These are phyloP conservation scores for Psophia crepitans DNA, from an alignment of 2,113 vertebrate species.

Conservation along the genomic window DNA sequence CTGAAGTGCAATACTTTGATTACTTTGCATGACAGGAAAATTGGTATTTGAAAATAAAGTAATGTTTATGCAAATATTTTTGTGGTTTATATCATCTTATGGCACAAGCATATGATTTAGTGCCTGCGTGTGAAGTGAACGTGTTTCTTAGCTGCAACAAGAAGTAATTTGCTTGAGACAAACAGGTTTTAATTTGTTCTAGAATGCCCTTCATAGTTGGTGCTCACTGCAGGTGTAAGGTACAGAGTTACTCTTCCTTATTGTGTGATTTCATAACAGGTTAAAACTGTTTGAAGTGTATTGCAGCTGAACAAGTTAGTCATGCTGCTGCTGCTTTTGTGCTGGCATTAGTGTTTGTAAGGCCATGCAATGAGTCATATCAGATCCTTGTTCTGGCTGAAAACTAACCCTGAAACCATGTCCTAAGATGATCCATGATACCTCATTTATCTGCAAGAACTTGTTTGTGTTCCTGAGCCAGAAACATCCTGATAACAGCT, in stretches of 20 bases:
- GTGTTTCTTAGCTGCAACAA: not conserved
- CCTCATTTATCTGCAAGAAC: slow-evolving; percentile 14
- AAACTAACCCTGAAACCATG: slow-evolving; percentile 50
- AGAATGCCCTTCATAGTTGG: not conserved
- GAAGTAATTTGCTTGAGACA: not conserved
- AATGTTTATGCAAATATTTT: not conserved
- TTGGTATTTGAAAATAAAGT: not conserved
- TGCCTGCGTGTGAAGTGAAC: not conserved
- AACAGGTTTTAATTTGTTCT: not conserved
- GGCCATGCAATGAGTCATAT: not conserved
- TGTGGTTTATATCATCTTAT: not conserved
- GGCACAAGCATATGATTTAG: not conserved
- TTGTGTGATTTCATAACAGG: not conserved
- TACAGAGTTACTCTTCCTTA: not conserved
- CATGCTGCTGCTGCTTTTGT: not conserved
- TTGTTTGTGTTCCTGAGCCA: slow-evolving; percentile 30
- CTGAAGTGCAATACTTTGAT: not conserved
- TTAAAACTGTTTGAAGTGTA: not conserved
- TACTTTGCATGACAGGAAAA: not conserved
- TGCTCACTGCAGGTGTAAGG: slow-evolving; percentile 5
- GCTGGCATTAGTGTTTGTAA: not conserved
- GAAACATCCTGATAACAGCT: slow-evolving; percentile 21
- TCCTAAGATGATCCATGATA: not conserved
- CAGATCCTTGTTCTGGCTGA: slow-evolving; percentile 12
- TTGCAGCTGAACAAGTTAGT: slow-evolving; percentile 2